Conservation (phyloP, 2,888 invertebrate genomes). For the Campoplex capitator region DNA sequence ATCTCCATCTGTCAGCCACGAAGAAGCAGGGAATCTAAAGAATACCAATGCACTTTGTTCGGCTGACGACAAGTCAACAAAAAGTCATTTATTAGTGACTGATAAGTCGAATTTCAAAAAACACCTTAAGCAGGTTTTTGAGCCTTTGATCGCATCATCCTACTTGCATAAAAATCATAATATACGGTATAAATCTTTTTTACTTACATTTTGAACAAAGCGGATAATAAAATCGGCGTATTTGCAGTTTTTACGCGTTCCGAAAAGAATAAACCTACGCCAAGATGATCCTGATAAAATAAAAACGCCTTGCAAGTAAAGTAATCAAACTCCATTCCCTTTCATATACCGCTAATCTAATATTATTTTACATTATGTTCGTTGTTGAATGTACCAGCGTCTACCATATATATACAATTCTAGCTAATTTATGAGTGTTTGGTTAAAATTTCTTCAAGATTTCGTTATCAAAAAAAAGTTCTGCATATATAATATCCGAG, state of each 20-base stretch:
- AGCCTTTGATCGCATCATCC: not conserved
- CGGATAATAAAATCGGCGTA: not conserved
- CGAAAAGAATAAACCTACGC: not conserved
- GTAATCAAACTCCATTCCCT: not conserved
- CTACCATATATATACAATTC: not conserved
- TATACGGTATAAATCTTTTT: not conserved
- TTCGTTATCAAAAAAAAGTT: not conserved
- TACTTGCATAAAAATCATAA: not conserved
- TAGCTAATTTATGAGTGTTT: constrained; percentile 4
- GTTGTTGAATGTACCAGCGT: not conserved
- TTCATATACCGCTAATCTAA: not conserved
- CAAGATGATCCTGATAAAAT: not conserved
- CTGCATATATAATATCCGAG: not conserved
- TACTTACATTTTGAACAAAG: not conserved
- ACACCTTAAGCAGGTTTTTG: not conserved
- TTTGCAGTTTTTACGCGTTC: not conserved
- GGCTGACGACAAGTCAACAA: not conserved
- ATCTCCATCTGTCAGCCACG: not conserved
- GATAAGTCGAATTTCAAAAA: not conserved
- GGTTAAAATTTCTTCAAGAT: not conserved
- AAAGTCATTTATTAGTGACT: not conserved
- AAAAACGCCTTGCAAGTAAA: not conserved
- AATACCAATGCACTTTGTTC: not conserved
- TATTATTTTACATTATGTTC: not conserved
- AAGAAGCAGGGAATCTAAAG: not conserved